Base-by-base conservation (phyloP, 1,140 invertebrate species). In the Cataglyphis hispanica region DNA sequence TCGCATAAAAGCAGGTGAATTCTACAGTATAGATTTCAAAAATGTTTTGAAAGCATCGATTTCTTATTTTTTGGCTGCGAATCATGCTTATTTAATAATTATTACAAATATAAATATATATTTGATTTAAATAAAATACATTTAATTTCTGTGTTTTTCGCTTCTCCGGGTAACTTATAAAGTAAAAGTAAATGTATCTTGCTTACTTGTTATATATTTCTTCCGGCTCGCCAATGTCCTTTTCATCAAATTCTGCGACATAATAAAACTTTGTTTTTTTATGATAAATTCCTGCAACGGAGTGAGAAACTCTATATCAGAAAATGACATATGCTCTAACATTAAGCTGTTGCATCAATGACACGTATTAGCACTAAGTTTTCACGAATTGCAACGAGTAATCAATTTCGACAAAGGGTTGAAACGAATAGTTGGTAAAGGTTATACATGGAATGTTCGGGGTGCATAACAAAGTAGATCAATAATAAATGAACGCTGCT, bases 41-140 rank as follows among this genome's bases (percentile, higher is more conserved):
- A 43, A 64, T 70, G 25, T 84, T 27, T 13, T 84, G 10, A 84
- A 77, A 43, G 11, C 75, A 1, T 77, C 72, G 0, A 46, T 6
- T 27, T 77, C 31, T 34, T 66, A 84, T 64, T 77, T 84, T 37
- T 77, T 61, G 16, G 72, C 25, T 84, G n/a, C 22, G 43, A 64
- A 46, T 77, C 4, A 46, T 63, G 13, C 2, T 84, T 6, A 6
- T n/a, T 13, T 1, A 76, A 37, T 77, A 34, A 84, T 19, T 5
- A 37, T 46, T 67, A 19, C 1, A 11, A 80, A 80, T 2, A 43
- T 61, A 61, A 19, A 74, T 74, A 74, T 74, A 58, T 58, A 40
- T 27, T 11, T 75, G n/a, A 43, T 50, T 50, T 4, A 66, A 66
- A 34, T 13, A 64, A 11, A 11, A 13, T 27, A 31, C 13, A 13